Base-by-base conservation (phyloP, 2,797 vertebrate species). In the Paguma larvata region DNA sequence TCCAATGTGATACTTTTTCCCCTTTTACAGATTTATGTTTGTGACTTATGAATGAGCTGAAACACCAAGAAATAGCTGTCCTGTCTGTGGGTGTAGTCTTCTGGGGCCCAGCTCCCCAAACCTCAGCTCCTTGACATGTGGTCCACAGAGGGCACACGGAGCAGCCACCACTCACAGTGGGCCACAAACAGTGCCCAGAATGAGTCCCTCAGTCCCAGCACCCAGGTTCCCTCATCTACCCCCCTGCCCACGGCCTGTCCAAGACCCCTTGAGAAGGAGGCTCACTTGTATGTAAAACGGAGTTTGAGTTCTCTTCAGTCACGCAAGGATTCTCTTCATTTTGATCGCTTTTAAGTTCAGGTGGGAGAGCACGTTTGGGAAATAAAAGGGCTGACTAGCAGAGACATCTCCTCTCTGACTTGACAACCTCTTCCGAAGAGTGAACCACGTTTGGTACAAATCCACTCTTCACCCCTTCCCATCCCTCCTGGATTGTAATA, bases 401-500 rank as follows among this genome's bases (percentile, higher is more conserved):
- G 98, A 99, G 99, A 98, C 99, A 99, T 93, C 99, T 99, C 98
- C 99, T 99, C 98, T 99, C 99, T 77, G 99, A 99, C 98, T 99
- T 99, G 98, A 99, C 99, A 98, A 99, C 99, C 98, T 99, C 99
- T 98, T 99, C 99, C 0, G 99, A 99, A 38, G 99, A 99, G 98
- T 99, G 99, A 93, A 99, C 99, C 97, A 99, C 99, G 0, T 99
- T 99, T 88, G 99, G 99, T 91, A 99, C 99, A 79, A 99, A 99
- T 67, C 99, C 99, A 2, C 99, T 99, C 99, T 99, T 99, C 97
- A 99, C 99, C 79, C 99, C 99, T 98, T 99, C 99, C 99, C 99
- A 99, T 94, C 99, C 99, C 98, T 99, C 99, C 98, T 99, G 99
- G 98, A 99, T 99, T 2, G 99, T 99, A 98, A 99, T 99, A 44